Base-by-base conservation (phyloP, 2,888 invertebrate genomes). In the Mellilla xanthometata region DNA sequence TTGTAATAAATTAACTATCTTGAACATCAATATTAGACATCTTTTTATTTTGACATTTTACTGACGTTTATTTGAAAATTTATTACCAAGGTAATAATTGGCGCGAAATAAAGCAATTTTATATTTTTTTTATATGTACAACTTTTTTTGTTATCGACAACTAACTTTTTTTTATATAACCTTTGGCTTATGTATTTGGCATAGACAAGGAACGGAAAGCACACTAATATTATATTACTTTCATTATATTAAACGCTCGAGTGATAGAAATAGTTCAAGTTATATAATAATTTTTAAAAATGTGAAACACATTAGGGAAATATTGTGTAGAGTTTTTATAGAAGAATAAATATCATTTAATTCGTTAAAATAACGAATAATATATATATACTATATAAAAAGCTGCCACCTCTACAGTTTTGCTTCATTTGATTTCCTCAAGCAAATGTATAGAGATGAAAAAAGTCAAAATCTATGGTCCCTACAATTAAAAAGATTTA, bases 111-210 rank as follows among this genome's bases (percentile, higher is more conserved):
- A 53, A 43, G 19, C 51, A 52, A 54, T 52, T 56, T 38, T 56
- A 54, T 58, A 65, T 60, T 56, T 44, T 53, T 52, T 56, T 57
- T 57, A 40, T 62, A 61, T 55, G 38, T 54, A 57, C 52, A 51
- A 27, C 28, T 30, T 49, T 54, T 57, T 58, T 46, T 41, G 41
- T 36, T 52, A 53, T 57, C 50, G 55, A 60, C 52, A 47, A 46
- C 48, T 54, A 58, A 52, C 60, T 56, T 55, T 55, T 59, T 65
- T 66, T 66, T 74, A 71, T 62, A 66, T 68, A 68, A 74, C 78
- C 81, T 87, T 87, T 86, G 87, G 85, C 86, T 80, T 78, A 68
- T 60, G 50, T 76, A 70, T 87, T 86, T 86, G 86, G 85, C 86
- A 76, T 81, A 74, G 70, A 71, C 62, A 63, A 74, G 68, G 69